Base-by-base conservation (phyloP, 2,797 vertebrate genomes). In the Peromyscus aztecus region DNA sequence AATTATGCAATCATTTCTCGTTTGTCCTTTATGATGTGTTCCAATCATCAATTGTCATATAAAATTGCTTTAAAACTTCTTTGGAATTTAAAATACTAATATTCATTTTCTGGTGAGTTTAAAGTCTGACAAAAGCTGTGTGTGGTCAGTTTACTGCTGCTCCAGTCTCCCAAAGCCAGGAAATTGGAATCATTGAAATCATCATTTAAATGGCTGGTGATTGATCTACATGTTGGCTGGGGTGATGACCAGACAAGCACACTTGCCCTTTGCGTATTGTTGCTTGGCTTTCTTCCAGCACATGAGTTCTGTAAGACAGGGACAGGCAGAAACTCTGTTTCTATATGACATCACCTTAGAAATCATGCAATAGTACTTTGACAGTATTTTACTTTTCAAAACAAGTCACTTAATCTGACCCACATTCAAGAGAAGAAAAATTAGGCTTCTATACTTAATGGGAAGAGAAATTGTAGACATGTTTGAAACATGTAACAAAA, bases 381-480 rank as follows among this genome's bases (percentile, higher is more conserved):
- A 61, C 3, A n/a, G 10, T 16, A 85, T 63, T 90, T 61, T 71
- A 78, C 37, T 93, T 49, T 84, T 78, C 29, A 90, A 81, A 65
- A 59, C 5, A 81, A 84, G 61, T 31, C 37, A 83, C 27, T 82
- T 82, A 43, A 57, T 83, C 34, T 29, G 46, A 88, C 19, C 63
- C 34, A 52, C 40, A 86, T 49, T 86, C 23, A 80, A 34, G 27
- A 57, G 31, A 24, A 43, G 49, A 5, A 77, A 93, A 46, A 78
- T 46, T 69, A 49, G 34, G n/a, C 46, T 84, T 84, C 34, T 69
- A 1, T 37, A 55, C 5, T 71, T 90, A 37, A 71, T 17, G 4
- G 34, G 24, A 76, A 82, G 12, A 86, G 19, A 59, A 93, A 71
- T 59, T 90, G 11, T 7, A 82, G 46, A 40, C 37, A 37, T 7